Conservation (phyloP, 2,888 invertebrate species). For the Globia sparganii region DNA sequence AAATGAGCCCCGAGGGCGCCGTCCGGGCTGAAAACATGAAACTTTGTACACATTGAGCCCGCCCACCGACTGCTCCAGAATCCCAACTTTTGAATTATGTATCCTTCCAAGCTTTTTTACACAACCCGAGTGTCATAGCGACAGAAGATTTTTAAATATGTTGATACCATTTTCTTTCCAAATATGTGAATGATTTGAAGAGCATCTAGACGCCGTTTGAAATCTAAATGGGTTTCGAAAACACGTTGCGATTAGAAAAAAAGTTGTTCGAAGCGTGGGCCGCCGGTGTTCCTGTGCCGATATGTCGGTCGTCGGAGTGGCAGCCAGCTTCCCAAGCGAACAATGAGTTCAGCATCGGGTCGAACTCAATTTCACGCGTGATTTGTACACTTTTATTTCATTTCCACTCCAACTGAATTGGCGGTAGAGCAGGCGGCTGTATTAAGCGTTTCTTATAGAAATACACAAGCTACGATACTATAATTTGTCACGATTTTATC, state of each 20-base stretch:
- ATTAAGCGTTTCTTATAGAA: slow-evolving; percentile 23
- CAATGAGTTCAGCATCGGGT: slow-evolving; percentile 82
- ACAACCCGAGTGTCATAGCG: slow-evolving; percentile 74
- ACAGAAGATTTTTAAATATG: slow-evolving; percentile 67
- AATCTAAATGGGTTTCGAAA: slow-evolving; percentile 48
- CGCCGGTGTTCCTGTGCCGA: slow-evolving; percentile 59
- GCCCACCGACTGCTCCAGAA: slow-evolving; percentile 73
- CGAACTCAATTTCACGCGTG: slow-evolving; percentile 90
- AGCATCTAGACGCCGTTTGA: slow-evolving; percentile 39
- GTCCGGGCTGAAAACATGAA: slow-evolving; percentile 81
- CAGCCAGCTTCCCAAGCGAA: slow-evolving; percentile 78
- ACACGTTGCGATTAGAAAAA: slow-evolving; percentile 47
- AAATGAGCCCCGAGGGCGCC: slow-evolving; percentile 83
- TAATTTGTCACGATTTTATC: not conserved
- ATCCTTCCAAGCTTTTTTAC: slow-evolving; percentile 81
- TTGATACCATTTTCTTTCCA: slow-evolving; percentile 34
- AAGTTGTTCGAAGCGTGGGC: slow-evolving; percentile 45
- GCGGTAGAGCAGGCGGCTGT: slow-evolving; percentile 63
- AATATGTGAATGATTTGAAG: slow-evolving; percentile 46
- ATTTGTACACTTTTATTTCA: slow-evolving; percentile 88
- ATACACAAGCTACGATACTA: not conserved
- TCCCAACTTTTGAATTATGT: slow-evolving; percentile 83
- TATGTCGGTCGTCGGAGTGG: slow-evolving; percentile 70
- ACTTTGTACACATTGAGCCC: slow-evolving; percentile 81
- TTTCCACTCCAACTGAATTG: slow-evolving; percentile 80